A percentile compares a stretch with the other conserved stretches of the same genome.
Conservation (phyloP, 2,888 invertebrate species). For the Aricia artaxerxes region DNA sequence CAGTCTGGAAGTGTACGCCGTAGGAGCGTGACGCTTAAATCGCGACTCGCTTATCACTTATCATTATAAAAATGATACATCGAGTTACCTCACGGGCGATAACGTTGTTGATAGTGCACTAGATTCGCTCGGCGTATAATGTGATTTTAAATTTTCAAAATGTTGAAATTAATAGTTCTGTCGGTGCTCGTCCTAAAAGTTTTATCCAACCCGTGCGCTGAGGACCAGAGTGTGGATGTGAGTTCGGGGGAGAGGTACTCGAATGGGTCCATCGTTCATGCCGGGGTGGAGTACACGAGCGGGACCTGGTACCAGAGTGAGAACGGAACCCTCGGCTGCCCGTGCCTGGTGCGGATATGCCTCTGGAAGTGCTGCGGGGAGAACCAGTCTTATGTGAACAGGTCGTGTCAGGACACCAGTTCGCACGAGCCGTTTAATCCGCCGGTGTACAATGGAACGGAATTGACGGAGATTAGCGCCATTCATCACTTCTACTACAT, state of each 20-base stretch:
- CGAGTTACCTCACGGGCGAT: slow-evolving; percentile 69
- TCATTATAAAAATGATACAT: slow-evolving; percentile 67
- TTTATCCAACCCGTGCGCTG: slow-evolving; percentile 51
- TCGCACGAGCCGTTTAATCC: slow-evolving; percentile 63
- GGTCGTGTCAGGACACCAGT: slow-evolving; percentile 49
- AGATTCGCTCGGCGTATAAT: slow-evolving; percentile 31
- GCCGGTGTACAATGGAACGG: slow-evolving; percentile 55
- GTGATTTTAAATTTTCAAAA: slow-evolving; percentile 38
- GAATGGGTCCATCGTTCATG: slow-evolving; percentile 58
- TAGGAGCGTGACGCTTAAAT: slow-evolving; percentile 42
- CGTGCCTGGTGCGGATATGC: slow-evolving; percentile 62
- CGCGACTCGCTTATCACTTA: slow-evolving; percentile 61
- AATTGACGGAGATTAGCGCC: slow-evolving; percentile 48
- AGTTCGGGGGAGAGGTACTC: slow-evolving; percentile 51
- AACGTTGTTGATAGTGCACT: slow-evolving; percentile 47
- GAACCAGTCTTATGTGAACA: slow-evolving; percentile 50
- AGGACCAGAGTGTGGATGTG: slow-evolving; percentile 62
- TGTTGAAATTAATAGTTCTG: slow-evolving; percentile 48
- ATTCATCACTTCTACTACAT: slow-evolving; percentile 61
- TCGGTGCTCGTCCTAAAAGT: slow-evolving; percentile 37
- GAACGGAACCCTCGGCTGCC: slow-evolving; percentile 58
- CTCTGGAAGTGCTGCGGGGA: slow-evolving; percentile 64
- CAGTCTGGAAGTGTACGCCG: slow-evolving; percentile 47
- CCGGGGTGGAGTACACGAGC: slow-evolving; percentile 56
- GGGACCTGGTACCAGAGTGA: slow-evolving; percentile 58